phyloP scores from a whole-genome alignment of 2,888 invertebrate species.

The Drosophila testacea region DNA sequence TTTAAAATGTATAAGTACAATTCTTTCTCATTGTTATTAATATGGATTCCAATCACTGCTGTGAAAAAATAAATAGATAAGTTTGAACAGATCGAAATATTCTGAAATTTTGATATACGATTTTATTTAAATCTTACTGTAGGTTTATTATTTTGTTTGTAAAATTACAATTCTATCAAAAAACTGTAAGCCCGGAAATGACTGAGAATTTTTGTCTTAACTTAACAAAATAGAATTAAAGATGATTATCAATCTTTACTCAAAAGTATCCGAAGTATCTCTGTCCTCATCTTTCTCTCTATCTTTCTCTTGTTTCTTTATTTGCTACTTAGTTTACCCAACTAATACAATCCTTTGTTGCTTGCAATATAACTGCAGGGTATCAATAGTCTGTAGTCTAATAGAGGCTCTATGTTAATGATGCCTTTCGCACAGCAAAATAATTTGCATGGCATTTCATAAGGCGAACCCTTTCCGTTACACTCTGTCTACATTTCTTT shows the following conservation, averaged over 20 bases:
- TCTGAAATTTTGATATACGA: background rate
- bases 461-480: slow-evolving; percentile 40
- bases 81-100: background rate
- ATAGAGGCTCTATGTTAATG: slow-evolving; percentile 52
- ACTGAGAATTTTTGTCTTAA: background rate
- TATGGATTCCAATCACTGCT: too few species aligned
- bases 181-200: too few species aligned
- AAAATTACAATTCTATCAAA: too few species aligned
- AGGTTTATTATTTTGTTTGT: too few species aligned
- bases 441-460: slow-evolving; percentile 58
- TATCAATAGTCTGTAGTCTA: slow-evolving; percentile 32
- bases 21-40: too few species aligned
- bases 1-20: too few species aligned
- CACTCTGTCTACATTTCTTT: slow-evolving; percentile 39
- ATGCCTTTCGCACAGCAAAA: slow-evolving; percentile 65
- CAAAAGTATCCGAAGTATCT: too few species aligned
- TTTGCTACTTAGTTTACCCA: too few species aligned
- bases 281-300: too few species aligned
- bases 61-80: too few species aligned
- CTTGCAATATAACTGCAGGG: slow-evolving; percentile 22
- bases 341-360: background rate
- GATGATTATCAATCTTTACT: background rate
- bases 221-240: background rate
- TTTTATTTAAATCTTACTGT: too few species aligned
- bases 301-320: too few species aligned